These are phyloP conservation scores for Carapus acus DNA, from an alignment of 2,797 vertebrate genomes.

Conservation along the genomic window DNA sequence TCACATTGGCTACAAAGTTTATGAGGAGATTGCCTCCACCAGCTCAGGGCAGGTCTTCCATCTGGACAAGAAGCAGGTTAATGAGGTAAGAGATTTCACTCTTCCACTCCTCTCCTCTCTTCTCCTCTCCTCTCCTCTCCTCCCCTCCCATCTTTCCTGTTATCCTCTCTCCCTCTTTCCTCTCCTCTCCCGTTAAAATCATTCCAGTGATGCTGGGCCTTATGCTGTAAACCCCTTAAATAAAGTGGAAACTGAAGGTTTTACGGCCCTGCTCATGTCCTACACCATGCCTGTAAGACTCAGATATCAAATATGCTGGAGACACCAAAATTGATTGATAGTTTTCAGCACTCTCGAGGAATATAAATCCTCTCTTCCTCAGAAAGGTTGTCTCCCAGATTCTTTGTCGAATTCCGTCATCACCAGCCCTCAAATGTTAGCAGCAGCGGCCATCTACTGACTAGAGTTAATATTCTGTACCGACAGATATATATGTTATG, in stretches of 20 bases:
- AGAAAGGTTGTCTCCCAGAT: too few species aligned
- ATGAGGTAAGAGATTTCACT: conserved; percentile 80
- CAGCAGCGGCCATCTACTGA: too few species aligned
- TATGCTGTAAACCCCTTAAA: conserved; percentile 21
- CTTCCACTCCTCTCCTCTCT: not conserved
- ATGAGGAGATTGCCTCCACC: conserved; percentile 98
- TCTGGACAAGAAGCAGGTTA: conserved; percentile 97
- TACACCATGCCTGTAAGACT: conserved; percentile 27
- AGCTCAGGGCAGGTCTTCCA: conserved; percentile 98
- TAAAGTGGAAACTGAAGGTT: conserved; percentile 27
- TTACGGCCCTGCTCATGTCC: conserved; percentile 25
- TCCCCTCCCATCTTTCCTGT: not conserved
- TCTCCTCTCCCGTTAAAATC: conserved; percentile 7
- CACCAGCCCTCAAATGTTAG: too few species aligned
- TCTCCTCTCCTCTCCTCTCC: not conserved
- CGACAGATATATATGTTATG: too few species aligned
- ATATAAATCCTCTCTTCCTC: conserved; percentile 38
- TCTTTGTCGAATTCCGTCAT: too few species aligned
- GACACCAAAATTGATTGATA: conserved; percentile 43
- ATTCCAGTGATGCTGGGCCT: conserved; percentile 17
- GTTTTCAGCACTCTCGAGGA: conserved; percentile 41
- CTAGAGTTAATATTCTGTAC: too few species aligned
- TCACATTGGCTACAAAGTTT: conserved; percentile 92
- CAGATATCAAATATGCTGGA: conserved; percentile 36
- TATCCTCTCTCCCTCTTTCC: not conserved